Conservation (phyloP, 1,140 invertebrate species). For the Euura saliciscinereae region DNA sequence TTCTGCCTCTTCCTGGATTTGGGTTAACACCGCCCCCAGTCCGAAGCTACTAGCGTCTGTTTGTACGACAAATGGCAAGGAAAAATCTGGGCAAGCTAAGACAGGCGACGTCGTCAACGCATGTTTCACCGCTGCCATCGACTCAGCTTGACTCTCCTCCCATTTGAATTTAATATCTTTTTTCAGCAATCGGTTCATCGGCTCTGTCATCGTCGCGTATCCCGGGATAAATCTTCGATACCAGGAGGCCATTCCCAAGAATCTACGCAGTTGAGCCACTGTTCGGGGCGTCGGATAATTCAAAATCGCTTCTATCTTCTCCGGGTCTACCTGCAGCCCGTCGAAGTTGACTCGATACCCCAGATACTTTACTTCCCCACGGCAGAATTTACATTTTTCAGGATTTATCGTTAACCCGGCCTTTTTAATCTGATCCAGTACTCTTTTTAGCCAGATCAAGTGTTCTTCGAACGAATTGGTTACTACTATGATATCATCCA, state of each 20-base stretch:
- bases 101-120: conserved; percentile 40
- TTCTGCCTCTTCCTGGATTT: conserved; percentile 45
- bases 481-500: no score
- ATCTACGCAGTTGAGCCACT: conserved; percentile 40
- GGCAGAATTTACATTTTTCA: conserved; percentile 44
- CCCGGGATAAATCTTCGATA: conserved; percentile 16
- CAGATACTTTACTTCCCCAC: conserved; percentile 37
- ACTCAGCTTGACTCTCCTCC: conserved; percentile 31
- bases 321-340: conserved; percentile 40
- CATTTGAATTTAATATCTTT: conserved; percentile 38
- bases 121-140: conserved; percentile 40
- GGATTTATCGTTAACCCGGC: conserved; percentile 34
- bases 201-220: conserved; percentile 16
- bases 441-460: no score
- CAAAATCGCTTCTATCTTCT: conserved; percentile 44
- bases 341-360: conserved; percentile 41
- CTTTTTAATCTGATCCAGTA: no score
- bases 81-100: conserved; percentile 40
- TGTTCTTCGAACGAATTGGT: no score
- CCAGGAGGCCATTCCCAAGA: conserved; percentile 21
- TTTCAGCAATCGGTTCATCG: conserved; percentile 47
- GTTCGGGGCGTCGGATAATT: conserved; percentile 38
- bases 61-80: conserved; percentile 38
- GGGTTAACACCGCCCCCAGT: conserved; percentile 42
- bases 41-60: conserved; percentile 44